Evolutionary conservation across 2,113 vertebrate species (phyloP).

Genomic region (Orientallactaga bullata): DNA sequence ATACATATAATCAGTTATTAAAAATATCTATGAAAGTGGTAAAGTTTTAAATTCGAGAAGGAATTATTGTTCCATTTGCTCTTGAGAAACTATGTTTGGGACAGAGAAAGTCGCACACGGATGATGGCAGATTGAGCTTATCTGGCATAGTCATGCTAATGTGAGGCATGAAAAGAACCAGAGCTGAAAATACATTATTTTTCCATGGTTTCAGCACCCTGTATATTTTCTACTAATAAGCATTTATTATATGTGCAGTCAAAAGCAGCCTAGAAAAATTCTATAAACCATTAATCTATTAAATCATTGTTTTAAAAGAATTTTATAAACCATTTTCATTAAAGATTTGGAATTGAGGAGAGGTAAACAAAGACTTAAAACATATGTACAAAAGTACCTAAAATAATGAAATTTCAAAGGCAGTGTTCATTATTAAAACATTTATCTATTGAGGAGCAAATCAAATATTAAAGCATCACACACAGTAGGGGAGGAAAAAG

Average conservation of each 20-base stretch:
- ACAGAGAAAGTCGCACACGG: slow-evolving; percentile 27
- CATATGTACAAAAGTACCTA: slow-evolving; percentile 13
- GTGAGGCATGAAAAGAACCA: slow-evolving; percentile 28
- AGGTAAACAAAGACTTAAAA: slow-evolving; percentile 11
- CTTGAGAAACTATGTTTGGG: slow-evolving; percentile 54
- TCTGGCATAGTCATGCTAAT: background rate
- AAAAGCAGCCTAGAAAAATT: background rate
- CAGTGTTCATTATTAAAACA: background rate
- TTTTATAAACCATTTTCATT: slow-evolving; percentile 25
- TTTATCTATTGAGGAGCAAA: slow-evolving; percentile 28
- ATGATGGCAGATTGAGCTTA: slow-evolving; percentile 11
- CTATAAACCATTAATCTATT: slow-evolving; percentile 16
- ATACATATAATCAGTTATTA: slow-evolving; percentile 42
- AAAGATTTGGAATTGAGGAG: slow-evolving; percentile 19
- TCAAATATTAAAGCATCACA: slow-evolving; percentile 42
- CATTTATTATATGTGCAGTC: background rate
- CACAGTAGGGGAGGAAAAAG: background rate
- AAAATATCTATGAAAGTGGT: slow-evolving; percentile 22
- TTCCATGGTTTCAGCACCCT: background rate
- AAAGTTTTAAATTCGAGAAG: slow-evolving; percentile 58
- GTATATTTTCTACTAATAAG: slow-evolving; percentile 42
- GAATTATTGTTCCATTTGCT: slow-evolving; percentile 58
- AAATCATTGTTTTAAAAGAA: slow-evolving; percentile 33
- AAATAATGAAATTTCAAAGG: slow-evolving; percentile 46
- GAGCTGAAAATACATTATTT: background rate